Conservation (phyloP, 53 echinoderm and acorn worm genomes). For the Mesocentrotus franciscanus region DNA sequence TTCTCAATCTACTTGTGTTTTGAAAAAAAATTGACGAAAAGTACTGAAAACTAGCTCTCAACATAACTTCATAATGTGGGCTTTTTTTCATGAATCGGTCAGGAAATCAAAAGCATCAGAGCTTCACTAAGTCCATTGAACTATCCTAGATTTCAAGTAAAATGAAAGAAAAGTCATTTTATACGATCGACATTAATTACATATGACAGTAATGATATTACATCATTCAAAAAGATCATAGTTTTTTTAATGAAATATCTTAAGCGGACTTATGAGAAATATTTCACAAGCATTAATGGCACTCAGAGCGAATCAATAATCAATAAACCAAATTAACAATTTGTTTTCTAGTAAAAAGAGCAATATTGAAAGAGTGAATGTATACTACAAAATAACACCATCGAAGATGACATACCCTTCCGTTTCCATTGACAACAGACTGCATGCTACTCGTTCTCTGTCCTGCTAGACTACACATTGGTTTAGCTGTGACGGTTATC, state of each 20-base stretch:
- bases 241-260: not conserved
- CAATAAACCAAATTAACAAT: not conserved
- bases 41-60: no score
- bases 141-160: not conserved
- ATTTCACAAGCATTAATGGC: not conserved
- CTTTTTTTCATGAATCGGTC: not conserved
- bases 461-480: conserved; percentile 59
- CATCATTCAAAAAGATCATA: not conserved
- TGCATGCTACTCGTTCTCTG: conserved; percentile 58
- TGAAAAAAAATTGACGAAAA: no score
- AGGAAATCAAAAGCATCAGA: not conserved
- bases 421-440: conserved; percentile 65
- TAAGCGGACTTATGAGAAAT: not conserved
- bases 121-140: not conserved
- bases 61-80: no score
- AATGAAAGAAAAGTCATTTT: not conserved
- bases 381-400: no score
- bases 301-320: not conserved
- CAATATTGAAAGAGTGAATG: not conserved
- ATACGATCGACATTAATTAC: not conserved
- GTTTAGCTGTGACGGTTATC: conserved; percentile 84
- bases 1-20: no score
- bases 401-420: conserved; percentile 16
- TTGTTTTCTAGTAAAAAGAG: not conserved
- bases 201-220: no score